Evolutionary conservation across 2,113 vertebrate genomes (phyloP).

Genomic region (Megaceryle maxima): DNA sequence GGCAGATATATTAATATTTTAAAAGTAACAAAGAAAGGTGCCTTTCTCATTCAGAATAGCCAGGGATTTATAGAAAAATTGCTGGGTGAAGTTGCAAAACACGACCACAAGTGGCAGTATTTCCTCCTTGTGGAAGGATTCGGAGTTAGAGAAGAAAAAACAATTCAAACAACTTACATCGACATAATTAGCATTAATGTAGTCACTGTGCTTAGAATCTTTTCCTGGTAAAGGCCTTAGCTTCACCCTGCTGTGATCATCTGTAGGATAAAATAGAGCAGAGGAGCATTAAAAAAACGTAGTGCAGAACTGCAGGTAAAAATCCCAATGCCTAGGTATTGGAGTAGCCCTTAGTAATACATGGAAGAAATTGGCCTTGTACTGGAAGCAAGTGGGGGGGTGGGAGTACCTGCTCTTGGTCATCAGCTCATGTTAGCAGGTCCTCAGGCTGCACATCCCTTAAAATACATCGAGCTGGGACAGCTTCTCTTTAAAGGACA

Average conservation of each 20-base stretch:
- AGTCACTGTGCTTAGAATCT: slow-evolving; percentile 98
- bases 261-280: slow-evolving; percentile 68
- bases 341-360: neutral
- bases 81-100: neutral
- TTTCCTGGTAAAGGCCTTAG: slow-evolving; percentile 93
- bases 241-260: slow-evolving; percentile 99
- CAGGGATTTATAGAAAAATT: neutral
- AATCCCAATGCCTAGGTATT: neutral
- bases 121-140: neutral
- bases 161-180: slow-evolving; percentile 85
- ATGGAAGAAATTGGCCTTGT: neutral
- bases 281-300: neutral
- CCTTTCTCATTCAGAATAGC: slow-evolving; percentile 24
- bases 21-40: slow-evolving; percentile 18
- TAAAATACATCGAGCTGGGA: rapidly evolving
- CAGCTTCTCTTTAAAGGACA: neutral
- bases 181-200: slow-evolving; percentile 99
- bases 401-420: neutral
- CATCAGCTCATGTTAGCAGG: neutral
- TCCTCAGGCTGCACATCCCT: neutral
- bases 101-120: neutral
- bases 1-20: slow-evolving; percentile 67
- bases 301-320: neutral
- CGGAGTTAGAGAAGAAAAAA: slow-evolving; percentile 3
- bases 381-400: neutral